Conservation (phyloP, 2,888 invertebrate species). For the Meloe dianella region DNA sequence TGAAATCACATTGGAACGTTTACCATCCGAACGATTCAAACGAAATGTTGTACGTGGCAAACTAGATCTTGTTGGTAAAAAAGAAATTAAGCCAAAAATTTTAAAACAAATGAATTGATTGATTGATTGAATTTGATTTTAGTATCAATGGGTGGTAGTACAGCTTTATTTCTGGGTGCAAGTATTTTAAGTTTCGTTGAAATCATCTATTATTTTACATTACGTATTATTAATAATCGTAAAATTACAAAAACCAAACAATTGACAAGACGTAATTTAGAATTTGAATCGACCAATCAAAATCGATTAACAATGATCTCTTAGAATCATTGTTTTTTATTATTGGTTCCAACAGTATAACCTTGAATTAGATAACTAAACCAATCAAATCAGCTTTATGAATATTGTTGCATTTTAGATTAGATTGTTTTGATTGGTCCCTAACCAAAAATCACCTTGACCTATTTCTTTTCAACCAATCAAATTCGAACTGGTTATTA, state of each 20-base stretch:
- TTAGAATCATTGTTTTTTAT: too few relatives aligned
- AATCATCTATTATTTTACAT: constrained; percentile 62
- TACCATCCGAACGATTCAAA: constrained; percentile 73
- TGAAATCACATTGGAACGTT: constrained; percentile 67
- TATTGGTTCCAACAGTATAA: too few relatives aligned
- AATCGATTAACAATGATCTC: background rate
- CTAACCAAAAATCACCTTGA: too few relatives aligned
- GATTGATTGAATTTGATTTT: constrained; percentile 39
- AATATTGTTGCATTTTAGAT: too few relatives aligned
- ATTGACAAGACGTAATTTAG: background rate
- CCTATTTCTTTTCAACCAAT: too few relatives aligned
- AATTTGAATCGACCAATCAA: background rate
- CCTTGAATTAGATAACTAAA: too few relatives aligned
- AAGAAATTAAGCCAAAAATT: too few relatives aligned
- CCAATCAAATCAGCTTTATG: too few relatives aligned
- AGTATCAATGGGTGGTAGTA: constrained; percentile 68
- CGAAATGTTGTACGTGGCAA: constrained; percentile 69
- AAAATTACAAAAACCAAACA: too few relatives aligned
- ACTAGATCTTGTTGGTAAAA: constrained; percentile 70
- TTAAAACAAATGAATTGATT: background rate
- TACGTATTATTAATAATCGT: constrained; percentile 39
- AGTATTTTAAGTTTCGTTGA: constrained; percentile 67
- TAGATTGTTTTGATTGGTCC: too few relatives aligned
- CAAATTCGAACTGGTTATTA: too few relatives aligned
- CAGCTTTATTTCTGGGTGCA: constrained; percentile 67